Evolutionary conservation across 2,888 invertebrate species (phyloP).

Genomic region (Marasmarcha lunaedactyla): DNA sequence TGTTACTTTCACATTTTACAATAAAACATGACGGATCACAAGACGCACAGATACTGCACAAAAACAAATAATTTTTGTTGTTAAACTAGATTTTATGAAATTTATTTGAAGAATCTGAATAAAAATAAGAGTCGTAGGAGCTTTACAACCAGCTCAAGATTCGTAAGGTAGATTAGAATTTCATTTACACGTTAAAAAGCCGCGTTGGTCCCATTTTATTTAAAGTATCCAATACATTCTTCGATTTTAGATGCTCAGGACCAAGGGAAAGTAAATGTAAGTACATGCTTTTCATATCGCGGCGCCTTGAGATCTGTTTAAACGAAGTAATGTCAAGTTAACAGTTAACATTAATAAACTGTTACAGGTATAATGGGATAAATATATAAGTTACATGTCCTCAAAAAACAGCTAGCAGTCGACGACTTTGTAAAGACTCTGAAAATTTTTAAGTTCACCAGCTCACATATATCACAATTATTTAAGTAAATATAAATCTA

Average conservation of each 20-base stretch:
- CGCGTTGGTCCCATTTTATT: slow-evolving; percentile 27
- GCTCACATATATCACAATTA: slow-evolving; percentile 51
- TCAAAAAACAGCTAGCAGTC: slow-evolving; percentile 45
- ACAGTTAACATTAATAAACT: slow-evolving; percentile 62
- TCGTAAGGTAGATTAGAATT: too few species aligned
- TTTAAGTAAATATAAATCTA: slow-evolving; percentile 29
- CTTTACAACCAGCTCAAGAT: too few species aligned
- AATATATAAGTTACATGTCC: slow-evolving; percentile 21
- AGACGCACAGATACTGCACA: not conserved
- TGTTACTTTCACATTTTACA: slow-evolving; percentile 46
- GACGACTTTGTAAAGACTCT: slow-evolving; percentile 52
- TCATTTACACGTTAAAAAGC: slow-evolving; percentile 14
- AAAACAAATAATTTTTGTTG: too few species aligned
- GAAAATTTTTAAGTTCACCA: slow-evolving; percentile 43
- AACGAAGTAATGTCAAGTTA: slow-evolving; percentile 26
- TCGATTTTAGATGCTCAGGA: too few species aligned
- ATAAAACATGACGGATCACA: slow-evolving; percentile 18
- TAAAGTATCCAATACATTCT: slow-evolving; percentile 5
- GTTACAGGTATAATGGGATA: slow-evolving; percentile 45
- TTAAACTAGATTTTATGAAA: too few species aligned
- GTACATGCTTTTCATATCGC: not conserved
- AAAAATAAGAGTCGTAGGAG: too few species aligned
- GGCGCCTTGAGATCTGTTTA: not conserved
- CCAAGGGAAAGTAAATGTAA: too few species aligned
- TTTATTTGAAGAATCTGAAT: too few species aligned